Percentiles rank a stretch among this genome's conserved stretches.
Conservation (phyloP, 2,797 vertebrate genomes). For the Malacoraja senta region DNA sequence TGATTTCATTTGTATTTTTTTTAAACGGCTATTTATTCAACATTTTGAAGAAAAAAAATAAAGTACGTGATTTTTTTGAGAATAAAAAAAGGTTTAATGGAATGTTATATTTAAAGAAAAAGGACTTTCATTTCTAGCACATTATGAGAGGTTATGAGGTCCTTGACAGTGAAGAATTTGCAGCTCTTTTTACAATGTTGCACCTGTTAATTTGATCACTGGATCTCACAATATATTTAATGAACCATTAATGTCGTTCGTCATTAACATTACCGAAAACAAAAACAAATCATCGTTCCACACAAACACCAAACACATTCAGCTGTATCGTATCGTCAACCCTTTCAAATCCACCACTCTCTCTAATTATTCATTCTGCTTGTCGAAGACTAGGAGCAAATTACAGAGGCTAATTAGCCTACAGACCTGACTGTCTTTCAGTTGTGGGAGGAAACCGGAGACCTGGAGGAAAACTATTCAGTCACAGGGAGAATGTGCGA, state of each 20-base stretch:
- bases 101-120: background rate
- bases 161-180: background rate
- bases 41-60: background rate
- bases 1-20: background rate
- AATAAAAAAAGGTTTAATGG: background rate
- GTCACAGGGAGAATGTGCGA: too few species aligned
- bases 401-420: too few species aligned
- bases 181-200: background rate
- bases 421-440: too few species aligned
- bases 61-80: background rate
- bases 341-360: too few species aligned
- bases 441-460: too few species aligned
- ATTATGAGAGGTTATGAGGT: background rate
- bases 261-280: background rate
- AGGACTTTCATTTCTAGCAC: background rate
- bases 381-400: too few species aligned
- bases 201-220: background rate
- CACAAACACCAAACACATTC: background rate
- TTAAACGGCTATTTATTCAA: background rate
- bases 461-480: too few species aligned
- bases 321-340: background rate
- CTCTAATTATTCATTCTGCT: too few species aligned
- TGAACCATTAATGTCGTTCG: background rate
- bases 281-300: background rate
- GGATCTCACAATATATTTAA: background rate